A percentile compares a stretch with the other conserved stretches of the same genome.
Conservation (phyloP, 2,113 vertebrate genomes). For the Caretta caretta region DNA sequence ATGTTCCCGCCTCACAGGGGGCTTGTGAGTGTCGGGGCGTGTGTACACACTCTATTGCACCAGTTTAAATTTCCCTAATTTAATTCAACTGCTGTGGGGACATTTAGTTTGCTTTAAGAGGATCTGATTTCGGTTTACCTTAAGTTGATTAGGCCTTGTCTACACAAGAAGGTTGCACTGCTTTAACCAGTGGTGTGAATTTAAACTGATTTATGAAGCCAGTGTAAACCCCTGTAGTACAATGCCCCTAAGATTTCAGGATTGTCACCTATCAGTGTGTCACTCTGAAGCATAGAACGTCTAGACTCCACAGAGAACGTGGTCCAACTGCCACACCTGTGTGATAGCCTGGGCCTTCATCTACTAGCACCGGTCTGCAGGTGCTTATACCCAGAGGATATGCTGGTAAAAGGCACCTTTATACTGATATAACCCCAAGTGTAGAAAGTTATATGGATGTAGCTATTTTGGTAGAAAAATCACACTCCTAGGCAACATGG, state of each 20-base stretch:
- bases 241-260: background rate
- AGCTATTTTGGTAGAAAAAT: background rate
- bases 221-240: background rate
- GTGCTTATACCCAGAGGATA: background rate
- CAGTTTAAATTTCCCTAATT: background rate
- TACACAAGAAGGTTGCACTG: background rate
- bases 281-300: background rate
- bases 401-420: background rate
- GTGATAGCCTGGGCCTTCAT: background rate
- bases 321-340: background rate
- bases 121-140: background rate
- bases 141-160: background rate
- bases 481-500: background rate
- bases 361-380: background rate
- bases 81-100: background rate
- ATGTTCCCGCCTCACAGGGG: background rate
- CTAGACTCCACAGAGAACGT: background rate
- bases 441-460: too few species aligned
- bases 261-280: background rate
- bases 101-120: background rate
- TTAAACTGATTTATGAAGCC: background rate
- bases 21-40: background rate
- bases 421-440: background rate
- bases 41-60: background rate
- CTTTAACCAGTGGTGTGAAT: background rate